These are phyloP conservation scores for Lophura nycthemera DNA, from an alignment of 2,113 vertebrate species.

Conservation along the genomic window DNA sequence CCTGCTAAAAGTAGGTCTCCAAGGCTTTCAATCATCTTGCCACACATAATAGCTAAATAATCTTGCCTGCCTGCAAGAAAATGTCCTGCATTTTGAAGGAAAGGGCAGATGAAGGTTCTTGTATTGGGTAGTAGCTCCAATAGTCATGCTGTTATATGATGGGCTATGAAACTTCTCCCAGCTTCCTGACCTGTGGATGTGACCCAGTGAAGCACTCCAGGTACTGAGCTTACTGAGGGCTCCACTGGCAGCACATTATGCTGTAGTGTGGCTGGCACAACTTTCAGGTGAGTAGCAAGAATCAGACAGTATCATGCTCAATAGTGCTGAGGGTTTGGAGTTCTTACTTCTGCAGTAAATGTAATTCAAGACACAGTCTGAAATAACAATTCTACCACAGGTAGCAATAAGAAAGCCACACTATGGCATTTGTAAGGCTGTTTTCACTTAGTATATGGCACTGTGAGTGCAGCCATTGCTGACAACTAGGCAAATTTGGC, in stretches of 20 bases:
- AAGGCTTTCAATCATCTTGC: conserved; percentile 67
- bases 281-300: background rate
- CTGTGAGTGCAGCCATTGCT: conserved; percentile 2
- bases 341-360: background rate
- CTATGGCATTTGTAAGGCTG: background rate
- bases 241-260: accelerated
- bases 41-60: conserved; percentile 66
- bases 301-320: background rate
- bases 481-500: background rate
- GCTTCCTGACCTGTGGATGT: background rate
- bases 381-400: background rate
- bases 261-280: background rate
- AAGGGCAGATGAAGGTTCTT: conserved; percentile 41
- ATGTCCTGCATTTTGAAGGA: conserved; percentile 41
- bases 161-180: background rate
- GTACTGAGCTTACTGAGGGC: background rate
- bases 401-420: background rate
- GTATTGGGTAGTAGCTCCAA: background rate
- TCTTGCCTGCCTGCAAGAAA: conserved; percentile 56
- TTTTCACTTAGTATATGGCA: background rate
- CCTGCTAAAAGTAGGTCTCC: conserved; percentile 66
- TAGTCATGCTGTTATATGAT: background rate
- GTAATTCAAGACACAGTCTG: background rate
- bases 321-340: background rate
- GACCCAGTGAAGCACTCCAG: background rate